These are phyloP conservation scores for Eupithecia abbreviata DNA, from an alignment of 2,888 invertebrate genomes.

Conservation along the genomic window DNA sequence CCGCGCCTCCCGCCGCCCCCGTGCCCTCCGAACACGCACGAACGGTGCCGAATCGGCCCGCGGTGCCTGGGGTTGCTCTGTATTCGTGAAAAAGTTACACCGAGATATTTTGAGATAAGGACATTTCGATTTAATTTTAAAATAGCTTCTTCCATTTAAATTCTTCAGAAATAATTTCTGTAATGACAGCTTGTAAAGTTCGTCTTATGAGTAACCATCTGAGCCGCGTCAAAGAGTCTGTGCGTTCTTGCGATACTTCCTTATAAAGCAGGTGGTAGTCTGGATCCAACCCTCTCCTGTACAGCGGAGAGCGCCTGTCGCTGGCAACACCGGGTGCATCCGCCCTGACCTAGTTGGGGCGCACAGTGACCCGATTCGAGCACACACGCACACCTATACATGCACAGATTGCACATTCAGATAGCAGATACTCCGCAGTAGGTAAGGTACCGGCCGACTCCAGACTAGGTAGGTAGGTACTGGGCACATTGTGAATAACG, in stretches of 20 bases:
- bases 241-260: neutral
- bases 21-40: conserved; percentile 49
- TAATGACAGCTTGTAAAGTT: neutral
- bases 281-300: neutral
- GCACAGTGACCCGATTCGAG: conserved; percentile 70
- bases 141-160: neutral
- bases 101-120: neutral
- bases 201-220: neutral
- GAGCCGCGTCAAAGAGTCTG: neutral
- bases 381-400: conserved; percentile 44
- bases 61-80: conserved; percentile 31
- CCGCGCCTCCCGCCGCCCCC: neutral
- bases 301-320: neutral
- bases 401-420: conserved; percentile 45
- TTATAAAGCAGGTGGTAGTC: neutral
- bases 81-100: conserved; percentile 1
- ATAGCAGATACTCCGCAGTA: conserved; percentile 44
- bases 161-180: neutral
- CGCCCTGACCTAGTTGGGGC: conserved; percentile 78
- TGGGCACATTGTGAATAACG: conserved; percentile 55
- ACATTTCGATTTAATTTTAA: no score
- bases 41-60: conserved; percentile 40
- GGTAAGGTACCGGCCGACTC: conserved; percentile 41
- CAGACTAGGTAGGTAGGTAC: conserved; percentile 33
- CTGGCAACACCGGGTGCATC: conserved; percentile 57